Conservation (phyloP, 1,140 invertebrate species). For the Tigriopus japonicus region DNA sequence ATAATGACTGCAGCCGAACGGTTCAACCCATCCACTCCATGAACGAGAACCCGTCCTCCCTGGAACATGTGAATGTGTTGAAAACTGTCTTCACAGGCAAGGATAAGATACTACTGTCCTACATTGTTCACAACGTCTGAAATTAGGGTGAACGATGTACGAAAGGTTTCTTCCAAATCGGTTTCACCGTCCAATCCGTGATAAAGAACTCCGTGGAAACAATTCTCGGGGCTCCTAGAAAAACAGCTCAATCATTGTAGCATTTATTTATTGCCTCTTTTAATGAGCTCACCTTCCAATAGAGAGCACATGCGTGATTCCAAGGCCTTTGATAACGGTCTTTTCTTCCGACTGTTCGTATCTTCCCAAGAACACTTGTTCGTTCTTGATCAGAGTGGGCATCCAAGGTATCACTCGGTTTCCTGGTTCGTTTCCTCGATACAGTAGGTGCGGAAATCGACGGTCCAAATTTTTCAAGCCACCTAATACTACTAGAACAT, state of each 20-base stretch:
- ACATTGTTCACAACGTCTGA: neutral
- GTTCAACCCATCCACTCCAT: constrained; percentile 8
- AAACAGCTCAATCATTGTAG: neutral
- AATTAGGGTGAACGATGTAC: neutral
- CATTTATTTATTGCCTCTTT: no score
- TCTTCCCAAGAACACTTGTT: neutral
- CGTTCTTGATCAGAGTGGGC: neutral
- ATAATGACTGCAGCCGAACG: constrained; percentile 2
- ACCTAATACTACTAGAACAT: neutral
- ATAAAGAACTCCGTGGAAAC: neutral
- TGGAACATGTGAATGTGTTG: neutral
- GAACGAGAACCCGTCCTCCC: neutral
- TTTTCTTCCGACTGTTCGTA: neutral
- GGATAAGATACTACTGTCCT: no score
- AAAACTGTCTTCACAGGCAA: no score
- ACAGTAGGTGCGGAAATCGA: neutral
- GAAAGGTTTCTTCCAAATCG: neutral
- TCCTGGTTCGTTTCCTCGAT: neutral
- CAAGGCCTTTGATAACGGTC: neutral
- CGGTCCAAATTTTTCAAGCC: neutral
- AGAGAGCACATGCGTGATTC: neutral
- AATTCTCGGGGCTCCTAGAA: neutral
- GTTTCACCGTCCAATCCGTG: neutral
- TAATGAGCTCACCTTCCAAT: neutral
- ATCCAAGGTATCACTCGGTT: neutral